These are phyloP conservation scores for Nasonia giraulti DNA, from an alignment of 1,140 invertebrate species.

Conservation along the genomic window DNA sequence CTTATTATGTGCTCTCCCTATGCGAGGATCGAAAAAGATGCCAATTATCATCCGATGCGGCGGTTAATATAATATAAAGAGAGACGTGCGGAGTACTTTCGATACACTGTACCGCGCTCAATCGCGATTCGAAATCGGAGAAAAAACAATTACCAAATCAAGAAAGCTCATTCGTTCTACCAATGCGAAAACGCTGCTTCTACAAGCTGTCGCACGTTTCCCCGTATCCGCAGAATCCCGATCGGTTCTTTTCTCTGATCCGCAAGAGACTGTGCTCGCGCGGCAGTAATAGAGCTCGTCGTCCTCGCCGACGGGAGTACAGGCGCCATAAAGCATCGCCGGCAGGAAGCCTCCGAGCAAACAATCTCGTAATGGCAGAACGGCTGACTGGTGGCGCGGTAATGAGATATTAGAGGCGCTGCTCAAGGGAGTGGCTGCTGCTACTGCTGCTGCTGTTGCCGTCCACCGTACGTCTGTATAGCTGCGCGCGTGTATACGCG, in stretches of 20 bases:
- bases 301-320: conserved; percentile 23
- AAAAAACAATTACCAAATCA: not conserved
- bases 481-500: too few relatives aligned
- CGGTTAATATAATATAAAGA: not conserved
- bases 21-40: conserved; percentile 68
- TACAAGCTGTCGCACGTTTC: not conserved
- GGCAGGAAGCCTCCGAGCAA: conserved; percentile 66
- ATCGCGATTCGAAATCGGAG: not conserved
- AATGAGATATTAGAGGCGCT: conserved; percentile 75
- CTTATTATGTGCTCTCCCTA: conserved; percentile 66
- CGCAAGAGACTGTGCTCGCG: not conserved
- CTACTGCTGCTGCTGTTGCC: not conserved
- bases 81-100: too few relatives aligned
- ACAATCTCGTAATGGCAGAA: conserved; percentile 74
- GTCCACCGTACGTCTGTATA: conserved; percentile 21
- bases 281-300: not conserved
- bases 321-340: conserved; percentile 65
- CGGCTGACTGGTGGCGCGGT: conserved; percentile 69
- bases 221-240: too few relatives aligned
- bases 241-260: not conserved
- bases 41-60: conserved; percentile 67
- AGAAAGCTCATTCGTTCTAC: too few relatives aligned
- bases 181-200: too few relatives aligned
- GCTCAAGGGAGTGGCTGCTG: conserved; percentile 70
- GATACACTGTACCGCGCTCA: too few relatives aligned